A percentile compares a stretch with the other conserved stretches of the same genome.
Conservation (phyloP, 2,888 invertebrate genomes). For the Alsophila aescularia region DNA sequence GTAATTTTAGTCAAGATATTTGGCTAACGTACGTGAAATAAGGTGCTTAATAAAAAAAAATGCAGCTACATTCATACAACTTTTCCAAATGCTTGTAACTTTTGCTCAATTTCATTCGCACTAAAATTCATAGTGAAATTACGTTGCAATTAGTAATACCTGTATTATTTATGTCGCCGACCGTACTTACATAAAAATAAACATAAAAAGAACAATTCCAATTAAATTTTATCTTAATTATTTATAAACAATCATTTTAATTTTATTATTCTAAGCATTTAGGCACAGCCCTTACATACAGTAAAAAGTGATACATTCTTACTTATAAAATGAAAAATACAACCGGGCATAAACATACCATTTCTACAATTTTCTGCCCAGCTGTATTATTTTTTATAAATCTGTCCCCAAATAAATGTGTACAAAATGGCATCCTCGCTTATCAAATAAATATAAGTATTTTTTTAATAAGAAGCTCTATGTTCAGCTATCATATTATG, state of each 20-base stretch:
- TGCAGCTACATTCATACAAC: too few species aligned
- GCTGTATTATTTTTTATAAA: constrained; percentile 1
- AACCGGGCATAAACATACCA: not conserved
- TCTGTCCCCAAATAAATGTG: not conserved
- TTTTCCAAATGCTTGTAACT: too few species aligned
- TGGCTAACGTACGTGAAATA: too few species aligned
- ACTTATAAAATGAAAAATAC: not conserved
- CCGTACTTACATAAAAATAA: not conserved
- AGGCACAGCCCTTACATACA: constrained; percentile 33
- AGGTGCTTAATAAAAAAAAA: too few species aligned
- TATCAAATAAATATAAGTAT: constrained; percentile 4
- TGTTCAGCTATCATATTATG: constrained; percentile 6
- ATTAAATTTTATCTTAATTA: not conserved
- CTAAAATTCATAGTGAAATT: too few species aligned
- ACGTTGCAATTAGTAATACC: too few species aligned
- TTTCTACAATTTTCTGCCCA: not conserved
- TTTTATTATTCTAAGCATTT: constrained; percentile 27
- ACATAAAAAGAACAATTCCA: not conserved
- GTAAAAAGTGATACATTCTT: constrained; percentile 24
- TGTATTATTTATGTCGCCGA: constrained; percentile 1
- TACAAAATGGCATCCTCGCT: constrained; percentile 12
- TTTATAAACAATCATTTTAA: not conserved
- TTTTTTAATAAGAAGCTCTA: constrained; percentile 13
- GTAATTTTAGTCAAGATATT: too few species aligned
- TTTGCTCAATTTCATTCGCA: too few species aligned